A percentile compares a stretch with the other conserved stretches of the same genome.
phyloP scores from a whole-genome alignment of 2,888 invertebrate genomes.

The Aphodius sticticus region DNA sequence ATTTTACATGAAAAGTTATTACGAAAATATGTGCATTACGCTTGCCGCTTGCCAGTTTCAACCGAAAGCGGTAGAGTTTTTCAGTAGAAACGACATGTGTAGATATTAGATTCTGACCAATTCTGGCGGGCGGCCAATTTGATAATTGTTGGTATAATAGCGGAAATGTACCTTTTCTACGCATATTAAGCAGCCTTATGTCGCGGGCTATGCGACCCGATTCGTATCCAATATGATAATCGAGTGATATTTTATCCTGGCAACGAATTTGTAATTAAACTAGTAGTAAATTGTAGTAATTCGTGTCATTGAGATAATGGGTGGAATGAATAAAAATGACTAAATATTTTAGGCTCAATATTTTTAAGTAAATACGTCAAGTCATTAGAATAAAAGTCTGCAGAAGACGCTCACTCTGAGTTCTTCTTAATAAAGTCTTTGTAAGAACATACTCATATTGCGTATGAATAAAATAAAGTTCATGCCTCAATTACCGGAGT shows the following conservation, averaged over 20 bases:
- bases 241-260: not conserved
- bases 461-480: too few species aligned
- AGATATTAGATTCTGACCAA: not conserved
- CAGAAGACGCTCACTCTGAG: too few species aligned
- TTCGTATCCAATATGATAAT: not conserved
- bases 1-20: constrained; percentile 4
- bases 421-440: too few species aligned
- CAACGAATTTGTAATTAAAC: not conserved
- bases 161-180: not conserved
- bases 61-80: not conserved
- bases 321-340: too few species aligned
- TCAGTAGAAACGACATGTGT: not conserved
- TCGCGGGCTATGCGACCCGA: not conserved
- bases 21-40: not conserved
- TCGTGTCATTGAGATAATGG: not conserved
- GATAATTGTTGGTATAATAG: not conserved
- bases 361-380: too few species aligned
- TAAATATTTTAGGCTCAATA: too few species aligned
- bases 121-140: not conserved
- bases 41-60: not conserved
- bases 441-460: too few species aligned
- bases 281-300: not conserved
- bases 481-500: too few species aligned
- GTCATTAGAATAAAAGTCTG: too few species aligned
- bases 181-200: not conserved